Base-by-base conservation (phyloP, 2,888 invertebrate species). In the Fissipunctia ypsillon region DNA sequence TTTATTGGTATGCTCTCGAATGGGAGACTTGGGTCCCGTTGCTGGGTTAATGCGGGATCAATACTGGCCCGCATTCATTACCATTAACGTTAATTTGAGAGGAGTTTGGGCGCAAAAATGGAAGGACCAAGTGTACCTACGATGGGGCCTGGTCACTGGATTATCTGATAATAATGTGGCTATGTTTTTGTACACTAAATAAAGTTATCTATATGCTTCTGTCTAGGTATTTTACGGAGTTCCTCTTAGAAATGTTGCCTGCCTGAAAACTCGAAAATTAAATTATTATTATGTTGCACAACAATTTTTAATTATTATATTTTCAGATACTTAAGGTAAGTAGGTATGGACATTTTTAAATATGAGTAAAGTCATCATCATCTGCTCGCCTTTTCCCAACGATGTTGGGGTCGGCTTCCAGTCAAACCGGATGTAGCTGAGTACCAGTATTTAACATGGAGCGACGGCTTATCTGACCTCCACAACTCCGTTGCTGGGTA, bases 51-150 rank as follows among this genome's bases (percentile, higher is more conserved):
- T 88, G 80, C 76, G 81, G 85, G 88, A 90, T 90, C 91, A 87
- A 90, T 91, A 91, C 86, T 76, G 74, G 73, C 82, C 87, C 88
- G 87, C 90, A 89, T 92, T 92, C 89, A 92, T 93, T 91, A 93
- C 85, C 91, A 88, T 92, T 91, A 91, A 91, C 90, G 90, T 89
- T 92, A 91, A 92, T 91, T 91, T 88, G 78, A 84, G 68, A 67
- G 72, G 76, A 65, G 54, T 45, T 67, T 70, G 71, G 63, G 31
- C 43, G 60, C 43, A 78, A 81, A 70, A 73, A 78, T 75, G 48
- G 65, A 56, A 14, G 25, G 68, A 54, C 38, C 50, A 48, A 52
- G 41, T 60, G 43, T 35, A 25, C n/a, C n/a, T n/a, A n/a, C 3
- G 5, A 25, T 60, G 31, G 7, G 52, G 16, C 10, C 56, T 19